Percentiles rank a stretch among this genome's conserved stretches.
Conservation (phyloP, 2,113 vertebrate genomes). For the Crotophaga sulcirostris region DNA sequence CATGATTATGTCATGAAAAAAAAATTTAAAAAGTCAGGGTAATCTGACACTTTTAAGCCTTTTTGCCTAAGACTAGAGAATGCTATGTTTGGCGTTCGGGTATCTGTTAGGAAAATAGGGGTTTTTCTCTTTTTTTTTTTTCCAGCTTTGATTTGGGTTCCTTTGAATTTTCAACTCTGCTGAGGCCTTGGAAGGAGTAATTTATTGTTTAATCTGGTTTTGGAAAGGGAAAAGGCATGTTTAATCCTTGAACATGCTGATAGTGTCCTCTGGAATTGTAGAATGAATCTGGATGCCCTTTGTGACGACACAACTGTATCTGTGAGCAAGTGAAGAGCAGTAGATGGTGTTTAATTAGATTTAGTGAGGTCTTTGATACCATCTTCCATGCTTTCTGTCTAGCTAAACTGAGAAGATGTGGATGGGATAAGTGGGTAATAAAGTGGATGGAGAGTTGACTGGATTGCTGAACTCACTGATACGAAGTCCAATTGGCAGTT, state of each 20-base stretch:
- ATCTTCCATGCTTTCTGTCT: neutral
- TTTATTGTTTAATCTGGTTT: neutral
- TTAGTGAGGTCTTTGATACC: neutral
- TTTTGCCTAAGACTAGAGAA: neutral
- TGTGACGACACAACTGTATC: neutral
- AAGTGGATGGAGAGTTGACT: neutral
- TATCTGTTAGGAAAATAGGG: neutral
- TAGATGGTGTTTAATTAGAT: neutral
- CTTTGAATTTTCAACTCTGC: neutral
- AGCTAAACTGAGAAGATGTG: neutral
- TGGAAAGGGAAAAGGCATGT: no score
- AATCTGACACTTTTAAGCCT: neutral
- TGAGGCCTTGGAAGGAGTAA: neutral
- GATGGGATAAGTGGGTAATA: neutral
- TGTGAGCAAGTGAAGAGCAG: neutral
- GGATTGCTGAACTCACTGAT: neutral
- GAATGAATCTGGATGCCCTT: neutral
- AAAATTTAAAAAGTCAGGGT: neutral
- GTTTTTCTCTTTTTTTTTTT: neutral
- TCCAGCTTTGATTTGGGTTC: rapidly evolving
- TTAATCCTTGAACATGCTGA: neutral
- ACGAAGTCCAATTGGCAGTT: neutral
- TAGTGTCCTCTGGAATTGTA: neutral
- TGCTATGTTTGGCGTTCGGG: neutral
- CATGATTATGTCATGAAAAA: neutral